Evolutionary conservation across 2,888 invertebrate genomes (phyloP).

Genomic region (Xylocampa areola): DNA sequence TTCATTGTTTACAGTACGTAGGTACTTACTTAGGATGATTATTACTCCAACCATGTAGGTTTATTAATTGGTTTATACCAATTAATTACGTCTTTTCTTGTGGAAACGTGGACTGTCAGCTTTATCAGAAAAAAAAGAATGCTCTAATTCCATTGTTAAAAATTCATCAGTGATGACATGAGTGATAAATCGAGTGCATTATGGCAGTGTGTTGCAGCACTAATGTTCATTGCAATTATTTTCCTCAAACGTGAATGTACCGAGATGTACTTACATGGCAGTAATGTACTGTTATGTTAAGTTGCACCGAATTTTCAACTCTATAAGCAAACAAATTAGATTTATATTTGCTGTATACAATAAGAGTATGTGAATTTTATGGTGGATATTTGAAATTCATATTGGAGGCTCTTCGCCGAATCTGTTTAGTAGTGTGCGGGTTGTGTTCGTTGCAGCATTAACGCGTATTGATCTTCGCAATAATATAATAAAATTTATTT

Average conservation of each 20-base stretch:
- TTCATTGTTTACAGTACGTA: too few species aligned
- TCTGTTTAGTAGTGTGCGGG: slow-evolving; percentile 28
- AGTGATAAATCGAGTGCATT: slow-evolving; percentile 1
- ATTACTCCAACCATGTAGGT: too few species aligned
- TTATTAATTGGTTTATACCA: too few species aligned
- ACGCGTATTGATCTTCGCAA: not conserved
- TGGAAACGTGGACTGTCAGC: too few species aligned
- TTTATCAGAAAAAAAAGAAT: too few species aligned
- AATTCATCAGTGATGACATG: not conserved
- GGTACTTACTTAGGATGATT: too few species aligned
- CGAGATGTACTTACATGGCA: too few species aligned
- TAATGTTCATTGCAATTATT: slow-evolving; percentile 30
- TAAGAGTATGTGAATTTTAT: slow-evolving; percentile 4
- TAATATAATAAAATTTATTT: too few species aligned
- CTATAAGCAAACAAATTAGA: not conserved
- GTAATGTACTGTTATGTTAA: slow-evolving; percentile 25
- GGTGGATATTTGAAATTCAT: slow-evolving; percentile 33
- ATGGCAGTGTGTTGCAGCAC: slow-evolving; percentile 33
- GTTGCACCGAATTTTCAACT: slow-evolving; percentile 7
- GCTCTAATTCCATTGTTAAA: not conserved
- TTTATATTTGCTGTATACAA: slow-evolving; percentile 1
- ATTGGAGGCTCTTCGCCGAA: slow-evolving; percentile 21
- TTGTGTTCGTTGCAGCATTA: slow-evolving; percentile 22
- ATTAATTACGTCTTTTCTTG: too few species aligned
- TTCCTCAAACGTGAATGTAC: slow-evolving; percentile 29